Base-by-base conservation (phyloP, 2,888 invertebrate species). In the Agrotis ipsilon region DNA sequence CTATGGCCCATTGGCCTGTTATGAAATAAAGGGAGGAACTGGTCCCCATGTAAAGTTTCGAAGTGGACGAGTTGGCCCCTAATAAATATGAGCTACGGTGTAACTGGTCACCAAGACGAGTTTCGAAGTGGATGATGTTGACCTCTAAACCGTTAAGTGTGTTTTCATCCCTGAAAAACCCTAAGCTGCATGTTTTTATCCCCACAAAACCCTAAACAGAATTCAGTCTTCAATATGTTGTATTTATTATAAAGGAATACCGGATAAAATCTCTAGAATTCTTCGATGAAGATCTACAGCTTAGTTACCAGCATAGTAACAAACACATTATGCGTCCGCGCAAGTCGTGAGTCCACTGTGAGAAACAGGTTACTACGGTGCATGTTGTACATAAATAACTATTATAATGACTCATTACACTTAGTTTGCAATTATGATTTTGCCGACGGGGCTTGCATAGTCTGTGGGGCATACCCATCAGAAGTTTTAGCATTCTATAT, bases 311-410 rank as follows among this genome's bases (percentile, higher is more conserved):
- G 51, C 72, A 77, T 81, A 62, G 78, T 21, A 81, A 77, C 45
- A 43, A 77, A 67, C 49, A 57, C 4, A 67, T 54, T 60, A 55
- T 72, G 57, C 39, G 45, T 14, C 21, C 13, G 43, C 63, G 39
- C 18, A 64, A 19, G 61, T 80, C 78, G 78, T 78, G 78, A 58
- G 39, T 54, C 32, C 32, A 57, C 46, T 64, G 81, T 77, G 82
- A 72, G 81, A 81, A 78, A 78, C 72, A 19, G 78, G 78, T 78
- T 81, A 77, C 51, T 72, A 60, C 51, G 60, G 63, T 54, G 45
- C 63, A 54, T 43, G 72, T 61, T 67, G 49, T 66, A 67, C 72
- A 81, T 78, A 78, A 72, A 78, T 78, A 54, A 77, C 39, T 48
- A 67, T 58, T 67, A 24, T 68, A 77, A 72, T 72, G 27, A 6